Percentiles rank a stretch among this genome's conserved stretches.
phyloP scores from a whole-genome alignment of 2,797 vertebrate genomes.

The Poecilia gillii region DNA sequence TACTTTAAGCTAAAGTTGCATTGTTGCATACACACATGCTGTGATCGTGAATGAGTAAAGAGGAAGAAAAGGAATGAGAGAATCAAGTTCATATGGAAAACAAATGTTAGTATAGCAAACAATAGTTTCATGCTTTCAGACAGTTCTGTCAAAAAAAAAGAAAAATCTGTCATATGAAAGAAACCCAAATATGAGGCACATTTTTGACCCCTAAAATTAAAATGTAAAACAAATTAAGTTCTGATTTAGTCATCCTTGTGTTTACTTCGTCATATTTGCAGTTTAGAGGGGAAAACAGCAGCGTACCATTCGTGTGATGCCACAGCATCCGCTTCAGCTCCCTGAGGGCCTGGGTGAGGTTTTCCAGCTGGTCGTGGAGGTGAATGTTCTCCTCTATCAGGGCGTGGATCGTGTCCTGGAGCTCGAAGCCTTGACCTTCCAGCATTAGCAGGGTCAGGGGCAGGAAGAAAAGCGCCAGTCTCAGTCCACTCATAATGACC shows the following conservation, averaged over 20 bases:
- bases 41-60: background rate
- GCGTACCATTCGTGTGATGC: conserved; percentile 79
- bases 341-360: conserved; percentile 83
- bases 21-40: background rate
- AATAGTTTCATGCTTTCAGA: background rate
- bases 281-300: background rate
- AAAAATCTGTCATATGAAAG: background rate
- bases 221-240: background rate
- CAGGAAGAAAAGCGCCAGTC: conserved; percentile 43
- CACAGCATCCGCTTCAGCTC: conserved; percentile 81
- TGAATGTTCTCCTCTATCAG: conserved; percentile 86
- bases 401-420: conserved; percentile 85
- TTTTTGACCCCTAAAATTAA: background rate
- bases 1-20: background rate
- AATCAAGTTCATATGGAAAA: background rate
- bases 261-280: background rate
- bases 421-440: conserved; percentile 74
- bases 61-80: too few relatives aligned
- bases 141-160: background rate
- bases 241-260: too few relatives aligned
- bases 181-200: background rate
- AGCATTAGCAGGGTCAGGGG: conserved; percentile 58
- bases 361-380: conserved; percentile 85
- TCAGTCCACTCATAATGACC: conserved; percentile 55
- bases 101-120: background rate